phyloP scores from a whole-genome alignment of 37 sponge, comb jelly and placozoan genomes.

The Haliclona indistincta region DNA sequence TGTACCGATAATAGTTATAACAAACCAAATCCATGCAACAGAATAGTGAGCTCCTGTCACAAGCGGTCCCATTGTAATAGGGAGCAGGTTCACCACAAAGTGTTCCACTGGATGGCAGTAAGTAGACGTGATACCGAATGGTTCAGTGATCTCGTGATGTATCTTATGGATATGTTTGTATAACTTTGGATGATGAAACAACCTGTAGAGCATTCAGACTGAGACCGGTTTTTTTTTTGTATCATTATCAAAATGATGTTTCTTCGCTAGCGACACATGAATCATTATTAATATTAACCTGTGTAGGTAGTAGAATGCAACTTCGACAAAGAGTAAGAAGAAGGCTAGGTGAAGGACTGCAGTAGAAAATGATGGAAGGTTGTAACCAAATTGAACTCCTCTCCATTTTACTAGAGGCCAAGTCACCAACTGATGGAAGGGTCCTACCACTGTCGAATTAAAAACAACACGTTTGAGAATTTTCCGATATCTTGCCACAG shows the following conservation, averaged over 20 bases:
- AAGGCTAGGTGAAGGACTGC: constrained; percentile 53
- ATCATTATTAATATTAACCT: too few relatives aligned
- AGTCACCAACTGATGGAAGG: constrained; percentile 32
- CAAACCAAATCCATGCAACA: constrained; percentile 78
- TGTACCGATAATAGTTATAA: constrained; percentile 57
- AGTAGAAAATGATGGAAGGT: constrained; percentile 72
- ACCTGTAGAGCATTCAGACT: constrained; percentile 38
- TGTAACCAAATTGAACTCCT: constrained; percentile 43
- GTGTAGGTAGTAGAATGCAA: constrained; percentile 88
- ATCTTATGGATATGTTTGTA: constrained; percentile 94
- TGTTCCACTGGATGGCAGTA: constrained; percentile 92
- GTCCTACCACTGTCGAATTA: constrained; percentile 59
- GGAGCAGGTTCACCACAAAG: constrained; percentile 58
- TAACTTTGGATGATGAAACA: constrained; percentile 72
- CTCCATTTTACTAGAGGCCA: constrained; percentile 58
- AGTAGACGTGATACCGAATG: constrained; percentile 61
- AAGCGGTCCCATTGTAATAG: constrained; percentile 60
- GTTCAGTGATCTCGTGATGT: constrained; percentile 95
- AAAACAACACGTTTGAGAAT: constrained; percentile 36
- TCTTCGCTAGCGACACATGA: too few relatives aligned
- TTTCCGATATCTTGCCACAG: constrained; percentile 56
- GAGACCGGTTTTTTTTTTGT: too few relatives aligned
- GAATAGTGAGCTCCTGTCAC: constrained; percentile 76
- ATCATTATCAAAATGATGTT: too few relatives aligned
- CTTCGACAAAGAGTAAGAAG: constrained; percentile 58